Evolutionary conservation across 2,888 invertebrate species (phyloP).

Genomic region (Hartigia nigra): DNA sequence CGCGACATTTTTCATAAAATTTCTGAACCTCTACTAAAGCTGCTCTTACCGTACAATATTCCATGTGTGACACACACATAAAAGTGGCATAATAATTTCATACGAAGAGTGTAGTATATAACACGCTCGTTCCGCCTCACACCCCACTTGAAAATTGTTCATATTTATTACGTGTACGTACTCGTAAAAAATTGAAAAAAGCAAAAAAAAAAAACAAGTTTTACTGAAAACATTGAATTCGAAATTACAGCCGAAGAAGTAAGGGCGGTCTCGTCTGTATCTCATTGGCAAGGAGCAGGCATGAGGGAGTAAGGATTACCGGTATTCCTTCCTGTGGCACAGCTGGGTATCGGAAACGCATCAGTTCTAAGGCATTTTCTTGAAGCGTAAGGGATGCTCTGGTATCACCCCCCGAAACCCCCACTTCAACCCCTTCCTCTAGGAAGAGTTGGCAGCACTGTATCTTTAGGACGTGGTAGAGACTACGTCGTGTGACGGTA

Average conservation of each 20-base stretch:
- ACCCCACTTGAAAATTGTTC: neutral
- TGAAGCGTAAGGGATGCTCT: neutral
- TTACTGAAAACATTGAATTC: neutral
- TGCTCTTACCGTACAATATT: neutral
- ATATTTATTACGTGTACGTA: neutral
- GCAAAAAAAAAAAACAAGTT: neutral
- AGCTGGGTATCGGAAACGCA: slow-evolving; percentile 23
- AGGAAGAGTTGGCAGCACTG: neutral
- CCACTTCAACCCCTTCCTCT: neutral
- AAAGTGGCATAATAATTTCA: neutral
- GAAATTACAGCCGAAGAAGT: neutral
- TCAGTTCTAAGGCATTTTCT: slow-evolving; percentile 22
- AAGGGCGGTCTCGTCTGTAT: neutral
- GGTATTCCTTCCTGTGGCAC: neutral
- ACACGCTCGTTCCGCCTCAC: neutral
- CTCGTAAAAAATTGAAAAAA: neutral
- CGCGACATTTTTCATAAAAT: neutral
- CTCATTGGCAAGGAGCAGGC: neutral
- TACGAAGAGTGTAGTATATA: neutral
- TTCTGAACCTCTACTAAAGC: neutral
- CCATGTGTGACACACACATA: neutral
- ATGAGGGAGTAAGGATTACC: neutral
- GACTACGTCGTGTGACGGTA: slow-evolving; percentile 9
- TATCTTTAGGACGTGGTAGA: neutral
- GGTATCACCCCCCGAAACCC: neutral